Conservation (phyloP, 2,888 invertebrate species). For the Herminia tarsipennalis region DNA sequence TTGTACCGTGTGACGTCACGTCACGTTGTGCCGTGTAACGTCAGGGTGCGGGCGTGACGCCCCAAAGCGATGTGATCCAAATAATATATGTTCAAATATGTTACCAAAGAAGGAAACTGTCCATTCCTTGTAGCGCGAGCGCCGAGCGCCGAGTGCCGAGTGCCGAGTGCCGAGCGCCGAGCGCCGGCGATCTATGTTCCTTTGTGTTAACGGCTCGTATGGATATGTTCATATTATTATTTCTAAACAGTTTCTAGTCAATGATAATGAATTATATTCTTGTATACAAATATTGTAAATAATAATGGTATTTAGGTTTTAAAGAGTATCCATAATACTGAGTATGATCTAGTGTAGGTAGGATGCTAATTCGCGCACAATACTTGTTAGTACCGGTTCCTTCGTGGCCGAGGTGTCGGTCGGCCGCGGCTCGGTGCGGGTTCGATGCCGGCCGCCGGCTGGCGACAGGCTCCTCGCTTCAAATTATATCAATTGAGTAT, state of each 20-base stretch:
- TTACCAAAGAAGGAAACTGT: slow-evolving; percentile 77
- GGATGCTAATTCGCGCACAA: slow-evolving; percentile 77
- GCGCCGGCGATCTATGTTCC: slow-evolving; percentile 59
- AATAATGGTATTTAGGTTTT: slow-evolving; percentile 67
- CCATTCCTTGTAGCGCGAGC: slow-evolving; percentile 67
- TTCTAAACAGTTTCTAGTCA: slow-evolving; percentile 82
- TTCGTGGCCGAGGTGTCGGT: too few relatives aligned
- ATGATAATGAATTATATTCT: slow-evolving; percentile 64
- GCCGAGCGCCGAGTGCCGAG: slow-evolving; percentile 40
- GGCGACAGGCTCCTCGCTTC: slow-evolving; percentile 12
- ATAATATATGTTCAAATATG: slow-evolving; percentile 70
- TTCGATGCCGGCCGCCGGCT: too few relatives aligned
- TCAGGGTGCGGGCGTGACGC: slow-evolving; percentile 3
- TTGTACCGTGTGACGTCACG: background rate
- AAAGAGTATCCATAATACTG: slow-evolving; percentile 57
- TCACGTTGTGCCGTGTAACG: slow-evolving; percentile 6
- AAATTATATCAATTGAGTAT: slow-evolving; percentile 32
- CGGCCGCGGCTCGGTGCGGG: too few relatives aligned
- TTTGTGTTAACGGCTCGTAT: slow-evolving; percentile 56
- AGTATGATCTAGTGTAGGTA: slow-evolving; percentile 61
- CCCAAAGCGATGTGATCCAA: slow-evolving; percentile 46
- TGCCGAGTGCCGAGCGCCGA: slow-evolving; percentile 37
- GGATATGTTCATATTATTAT: slow-evolving; percentile 54
- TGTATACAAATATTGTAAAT: slow-evolving; percentile 77
- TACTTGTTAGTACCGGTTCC: slow-evolving; percentile 38